Base-by-base conservation (phyloP, 2,888 invertebrate genomes). In the Nasonia oneida region DNA sequence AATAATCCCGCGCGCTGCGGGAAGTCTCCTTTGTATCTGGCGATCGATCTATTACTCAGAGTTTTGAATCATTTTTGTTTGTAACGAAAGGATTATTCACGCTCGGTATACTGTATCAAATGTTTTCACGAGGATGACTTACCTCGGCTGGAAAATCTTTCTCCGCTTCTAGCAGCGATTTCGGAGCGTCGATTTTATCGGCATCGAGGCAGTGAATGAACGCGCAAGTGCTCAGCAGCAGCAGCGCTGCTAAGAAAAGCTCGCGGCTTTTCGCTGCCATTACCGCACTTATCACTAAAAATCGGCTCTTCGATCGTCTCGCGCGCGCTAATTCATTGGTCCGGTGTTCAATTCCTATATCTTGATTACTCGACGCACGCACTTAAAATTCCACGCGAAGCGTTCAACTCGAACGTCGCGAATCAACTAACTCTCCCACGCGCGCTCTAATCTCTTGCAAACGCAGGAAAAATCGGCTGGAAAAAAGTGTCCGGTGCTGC, bases 91-190 rank as follows among this genome's bases (percentile, higher is more conserved):
- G 39, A 74, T 39, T 74, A 12, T 50, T 57, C 57, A 57, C n/a
- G 15, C 5, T 57, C 53, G 29, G 1, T 53, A 4, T n/a, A 57
- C n/a, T 57, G 29, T 29, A 57, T n/a, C 57, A 15, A 67, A 33
- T 29, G 14, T 67, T 67, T 67, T 33, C n/a, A 29, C 23, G 6
- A 47, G 12, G 10, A 3, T 47, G 42, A 6, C 67, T 78, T 39
- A 85, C 85, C 78, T 78, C 23, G 5, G 67, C 37, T 14, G 70
- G 33, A 78, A 83, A 57, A 75, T 80, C 53, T 57, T 76, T 76
- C 42, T 75, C 71, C 23, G 23, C 53, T 15, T 79, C 75, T 23
- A 3, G 15, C 12, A 83, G 61, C n/a, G 83, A 53, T 37, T 81
- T 74, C 12, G 29, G 33, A 1, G 67, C 50, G 14, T 29, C 23